Percentiles rank a stretch among this genome's conserved stretches.
These are phyloP conservation scores for Pholis gunnellus DNA, from an alignment of 2,113 vertebrate species.

Conservation along the genomic window DNA sequence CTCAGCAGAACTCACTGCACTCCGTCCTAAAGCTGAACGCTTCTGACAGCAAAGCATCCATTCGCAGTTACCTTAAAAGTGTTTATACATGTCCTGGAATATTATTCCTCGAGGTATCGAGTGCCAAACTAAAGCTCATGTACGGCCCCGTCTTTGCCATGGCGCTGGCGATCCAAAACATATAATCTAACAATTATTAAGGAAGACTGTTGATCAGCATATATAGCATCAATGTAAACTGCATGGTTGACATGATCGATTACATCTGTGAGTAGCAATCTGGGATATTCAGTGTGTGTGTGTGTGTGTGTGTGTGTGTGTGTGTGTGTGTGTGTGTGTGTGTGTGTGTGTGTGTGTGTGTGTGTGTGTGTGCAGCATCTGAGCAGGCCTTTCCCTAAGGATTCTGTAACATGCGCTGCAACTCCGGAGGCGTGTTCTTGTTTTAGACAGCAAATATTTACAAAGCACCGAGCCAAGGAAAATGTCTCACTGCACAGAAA, in stretches of 20 bases:
- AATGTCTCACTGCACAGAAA: conserved; percentile 77
- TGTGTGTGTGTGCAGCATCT: conserved; percentile 36
- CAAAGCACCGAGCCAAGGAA: conserved; percentile 73
- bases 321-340: conserved; percentile 37
- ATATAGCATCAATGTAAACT: conserved; percentile 37
- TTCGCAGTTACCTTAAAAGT: conserved; percentile 53
- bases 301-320: conserved; percentile 42
- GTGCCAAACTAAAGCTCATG: conserved; percentile 15
- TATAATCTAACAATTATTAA: conserved; percentile 2
- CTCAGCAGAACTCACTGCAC: conserved; percentile 49
- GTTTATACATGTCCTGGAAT: conserved; percentile 60
- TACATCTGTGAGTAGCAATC: conserved; percentile 36
- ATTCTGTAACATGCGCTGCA: conserved; percentile 77
- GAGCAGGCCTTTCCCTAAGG: conserved; percentile 47
- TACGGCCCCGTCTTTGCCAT: background rate
- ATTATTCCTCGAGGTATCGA: conserved; percentile 54
- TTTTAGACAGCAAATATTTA: conserved; percentile 85
- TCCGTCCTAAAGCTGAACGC: conserved; percentile 44
- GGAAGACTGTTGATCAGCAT: background rate
- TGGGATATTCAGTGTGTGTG: background rate
- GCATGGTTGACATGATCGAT: conserved; percentile 35
- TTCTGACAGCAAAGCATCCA: conserved; percentile 68
- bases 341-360: conserved; percentile 22
- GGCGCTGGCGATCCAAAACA: background rate
- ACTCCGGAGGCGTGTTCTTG: conserved; percentile 74